phyloP scores from a whole-genome alignment of 2,797 vertebrate species.

The Sebastes itinus region DNA sequence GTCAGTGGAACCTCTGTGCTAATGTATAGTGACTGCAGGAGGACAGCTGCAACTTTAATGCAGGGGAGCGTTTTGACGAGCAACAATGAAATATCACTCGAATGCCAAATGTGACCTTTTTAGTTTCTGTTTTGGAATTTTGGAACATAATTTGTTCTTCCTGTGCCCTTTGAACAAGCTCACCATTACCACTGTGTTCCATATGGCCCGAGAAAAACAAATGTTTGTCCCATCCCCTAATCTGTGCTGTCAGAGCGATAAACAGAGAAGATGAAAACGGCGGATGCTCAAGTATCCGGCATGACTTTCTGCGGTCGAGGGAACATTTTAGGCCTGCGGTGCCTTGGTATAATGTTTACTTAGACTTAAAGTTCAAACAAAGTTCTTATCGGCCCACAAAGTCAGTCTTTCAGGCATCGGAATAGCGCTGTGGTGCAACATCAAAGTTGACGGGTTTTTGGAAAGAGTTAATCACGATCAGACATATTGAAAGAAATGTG shows the following conservation, averaged over 20 bases:
- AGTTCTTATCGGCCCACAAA: constrained; percentile 19
- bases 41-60: neutral
- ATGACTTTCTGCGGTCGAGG: constrained; percentile 17
- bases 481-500: neutral
- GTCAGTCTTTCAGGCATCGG: constrained; percentile 14
- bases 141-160: constrained; percentile 25
- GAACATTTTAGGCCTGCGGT: constrained; percentile 10
- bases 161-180: constrained; percentile 43
- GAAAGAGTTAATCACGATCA: constrained; percentile 21
- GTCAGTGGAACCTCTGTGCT: neutral
- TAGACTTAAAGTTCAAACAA: constrained; percentile 21
- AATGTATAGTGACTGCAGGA: neutral
- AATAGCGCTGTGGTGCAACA: constrained; percentile 9
- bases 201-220: constrained; percentile 24
- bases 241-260: constrained; percentile 53
- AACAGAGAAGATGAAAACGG: constrained; percentile 42
- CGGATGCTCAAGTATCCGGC: constrained; percentile 10
- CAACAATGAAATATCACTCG: constrained; percentile 33
- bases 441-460: constrained; percentile 28
- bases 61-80: neutral
- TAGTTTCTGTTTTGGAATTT: constrained; percentile 38
- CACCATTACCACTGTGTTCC: constrained; percentile 37
- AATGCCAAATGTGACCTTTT: constrained; percentile 53
- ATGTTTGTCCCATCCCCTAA: constrained; percentile 50
- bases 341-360: constrained; percentile 43